A percentile compares a stretch with the other conserved stretches of the same genome.
Conservation (phyloP, 2,113 vertebrate species). For the Passerina amoena region DNA sequence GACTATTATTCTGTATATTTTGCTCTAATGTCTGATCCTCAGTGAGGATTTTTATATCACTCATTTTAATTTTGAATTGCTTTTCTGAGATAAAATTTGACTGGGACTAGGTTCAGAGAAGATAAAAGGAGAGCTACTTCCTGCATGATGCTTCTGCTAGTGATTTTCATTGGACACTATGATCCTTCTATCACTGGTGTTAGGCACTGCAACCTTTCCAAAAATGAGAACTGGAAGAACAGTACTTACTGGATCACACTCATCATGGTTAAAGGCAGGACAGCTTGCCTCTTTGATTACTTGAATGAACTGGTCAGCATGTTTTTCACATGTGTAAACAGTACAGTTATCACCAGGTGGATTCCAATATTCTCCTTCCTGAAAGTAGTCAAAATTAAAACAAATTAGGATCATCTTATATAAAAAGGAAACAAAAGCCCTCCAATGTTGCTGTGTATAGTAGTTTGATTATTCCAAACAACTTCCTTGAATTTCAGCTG, state of each 20-base stretch:
- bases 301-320: neutral
- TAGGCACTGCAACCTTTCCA: neutral
- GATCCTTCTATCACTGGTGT: neutral
- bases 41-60: neutral
- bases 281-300: conserved; percentile 49
- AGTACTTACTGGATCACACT: conserved; percentile 64
- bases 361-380: conserved; percentile 68
- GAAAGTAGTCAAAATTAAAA: neutral
- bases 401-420: neutral
- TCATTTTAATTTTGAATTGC: neutral
- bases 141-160: neutral
- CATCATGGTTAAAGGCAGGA: neutral
- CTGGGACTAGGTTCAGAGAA: neutral
- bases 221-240: neutral
- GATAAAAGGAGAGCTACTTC: neutral
- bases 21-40: neutral
- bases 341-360: conserved; percentile 55
- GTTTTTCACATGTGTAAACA: conserved; percentile 58
- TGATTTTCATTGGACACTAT: neutral
- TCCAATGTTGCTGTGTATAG: neutral
- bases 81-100: neutral
- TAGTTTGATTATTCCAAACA: neutral
- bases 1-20: neutral
- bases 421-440: neutral
- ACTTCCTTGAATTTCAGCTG: neutral